Evolutionary conservation across 1,140 invertebrate species (phyloP).

Genomic region (Aphelenchoides avenae): DNA sequence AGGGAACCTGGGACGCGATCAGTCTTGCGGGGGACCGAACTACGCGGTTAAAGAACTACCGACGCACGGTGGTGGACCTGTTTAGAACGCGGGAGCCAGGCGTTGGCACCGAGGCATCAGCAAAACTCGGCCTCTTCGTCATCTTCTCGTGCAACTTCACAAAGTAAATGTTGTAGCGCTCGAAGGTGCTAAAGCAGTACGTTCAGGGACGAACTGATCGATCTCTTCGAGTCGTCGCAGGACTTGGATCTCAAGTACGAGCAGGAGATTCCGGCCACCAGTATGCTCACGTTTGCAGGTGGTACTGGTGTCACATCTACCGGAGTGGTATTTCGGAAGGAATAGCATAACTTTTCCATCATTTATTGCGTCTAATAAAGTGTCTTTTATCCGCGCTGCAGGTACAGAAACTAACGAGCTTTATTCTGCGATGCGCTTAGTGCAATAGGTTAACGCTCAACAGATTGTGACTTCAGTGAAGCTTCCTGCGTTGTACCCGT

Average conservation of each 20-base stretch:
- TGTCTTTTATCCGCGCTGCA: no score
- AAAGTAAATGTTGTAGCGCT: slow-evolving; percentile 59
- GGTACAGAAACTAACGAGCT: no score
- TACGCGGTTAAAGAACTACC: slow-evolving; percentile 25
- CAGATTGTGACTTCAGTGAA: no score
- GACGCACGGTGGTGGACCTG: slow-evolving; percentile 14
- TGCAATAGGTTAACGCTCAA: no score
- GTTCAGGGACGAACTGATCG: slow-evolving; percentile 68
- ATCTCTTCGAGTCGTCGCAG: slow-evolving; percentile 67
- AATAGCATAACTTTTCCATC: slow-evolving; percentile 1
- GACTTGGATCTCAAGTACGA: slow-evolving; percentile 11
- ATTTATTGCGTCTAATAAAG: not conserved
- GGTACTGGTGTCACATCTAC: slow-evolving; percentile 15
- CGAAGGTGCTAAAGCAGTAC: not conserved
- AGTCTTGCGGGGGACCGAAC: slow-evolving; percentile 69
- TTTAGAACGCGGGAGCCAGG: slow-evolving; percentile 61
- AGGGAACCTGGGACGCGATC: slow-evolving; percentile 82
- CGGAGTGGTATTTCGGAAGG: slow-evolving; percentile 15
- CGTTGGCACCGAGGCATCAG: slow-evolving; percentile 64
- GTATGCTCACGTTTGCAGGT: slow-evolving; percentile 19
- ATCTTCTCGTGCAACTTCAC: slow-evolving; percentile 94
- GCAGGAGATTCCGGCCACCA: slow-evolving; percentile 21
- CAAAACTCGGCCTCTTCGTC: slow-evolving; percentile 68
- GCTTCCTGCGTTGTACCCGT: no score
- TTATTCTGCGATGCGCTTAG: no score